Base-by-base conservation (phyloP, 1,140 invertebrate genomes). In the Geopemphigus sp. region DNA sequence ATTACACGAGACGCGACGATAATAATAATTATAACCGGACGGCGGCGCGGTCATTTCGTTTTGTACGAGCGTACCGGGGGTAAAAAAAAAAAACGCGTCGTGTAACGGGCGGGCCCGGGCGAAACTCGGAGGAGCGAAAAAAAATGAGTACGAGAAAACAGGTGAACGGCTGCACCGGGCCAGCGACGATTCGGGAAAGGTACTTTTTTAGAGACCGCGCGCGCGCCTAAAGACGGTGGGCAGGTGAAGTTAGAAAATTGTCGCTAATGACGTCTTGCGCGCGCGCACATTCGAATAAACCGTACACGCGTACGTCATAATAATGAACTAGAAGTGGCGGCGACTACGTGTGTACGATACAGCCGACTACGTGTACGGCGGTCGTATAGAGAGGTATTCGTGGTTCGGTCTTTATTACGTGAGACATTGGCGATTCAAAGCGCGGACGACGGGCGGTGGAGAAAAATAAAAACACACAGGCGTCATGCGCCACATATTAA, bases 401-500 rank as follows among this genome's bases (percentile, higher is more conserved):
- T 12, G 47, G 5, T 12, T 50, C 47, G 45, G 66, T 68, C 39
- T 68, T 50, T 24, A 68, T 68, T 68, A 68, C 45, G 66, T 50
- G 66, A 68, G n/a, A 22, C 47, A 68, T 68, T 68, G 39, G 66
- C 66, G 66, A 72, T 72, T 72, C 68, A 54, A 54, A 11, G 22
- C 68, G 68, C 68, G 68, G n/a, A 68, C n/a, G n/a, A n/a, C 64
- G n/a, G 64, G 39, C 64, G 64, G 64, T 39, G 39, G 22, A 39
- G 10, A 68, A 17, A 68, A 24, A 14, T 39, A 14, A 68, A n/a
- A 47, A 57, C 10, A 12, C 47, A n/a, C 22, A 68, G 45, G 50
- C 22, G 73, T 61, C 80, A 81, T 61, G 68, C 61, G 68, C 56
- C 53, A 74, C 70, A 70, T 66, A 63, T 73, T 61, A 61, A 63